Conservation (phyloP, 1,140 invertebrate species). For the Bilobella aurantiaca region DNA sequence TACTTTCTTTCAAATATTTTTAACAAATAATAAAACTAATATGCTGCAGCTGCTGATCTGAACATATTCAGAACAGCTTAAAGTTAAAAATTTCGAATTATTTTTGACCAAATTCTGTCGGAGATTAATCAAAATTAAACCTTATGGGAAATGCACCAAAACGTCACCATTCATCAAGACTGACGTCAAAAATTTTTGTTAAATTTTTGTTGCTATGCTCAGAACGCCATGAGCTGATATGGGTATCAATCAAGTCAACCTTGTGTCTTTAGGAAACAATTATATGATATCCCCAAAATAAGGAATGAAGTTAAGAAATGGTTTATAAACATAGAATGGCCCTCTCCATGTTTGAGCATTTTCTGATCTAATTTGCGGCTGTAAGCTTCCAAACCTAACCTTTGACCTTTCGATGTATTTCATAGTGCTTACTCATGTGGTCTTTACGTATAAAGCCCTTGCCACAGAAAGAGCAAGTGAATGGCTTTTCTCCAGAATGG, state of each 20-base stretch:
- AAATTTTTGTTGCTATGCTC: no score
- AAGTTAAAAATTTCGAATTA: conserved; percentile 12
- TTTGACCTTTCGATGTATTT: conserved; percentile 59
- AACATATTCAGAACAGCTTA: not conserved
- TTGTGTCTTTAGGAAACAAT: not conserved
- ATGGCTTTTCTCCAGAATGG: conserved; percentile 65
- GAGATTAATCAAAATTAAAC: no score
- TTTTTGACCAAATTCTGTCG: conserved; percentile 11
- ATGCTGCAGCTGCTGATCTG: not conserved
- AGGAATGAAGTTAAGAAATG: not conserved
- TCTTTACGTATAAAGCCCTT: conserved; percentile 90
- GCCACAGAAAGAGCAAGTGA: conserved; percentile 63
- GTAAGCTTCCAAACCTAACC: conserved; percentile 21
- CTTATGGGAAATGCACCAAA: no score
- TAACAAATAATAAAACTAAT: not conserved
- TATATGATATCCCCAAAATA: not conserved
- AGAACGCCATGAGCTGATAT: no score
- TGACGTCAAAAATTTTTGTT: no score
- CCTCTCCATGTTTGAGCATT: not conserved
- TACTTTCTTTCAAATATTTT: not conserved
- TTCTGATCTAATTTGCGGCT: not conserved
- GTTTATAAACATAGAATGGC: not conserved
- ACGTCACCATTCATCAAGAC: no score
- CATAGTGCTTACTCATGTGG: conserved; percentile 84
- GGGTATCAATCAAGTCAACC: not conserved